These are phyloP conservation scores for Toxostoma redivivum DNA, from an alignment of 2,113 vertebrate genomes.

Conservation along the genomic window DNA sequence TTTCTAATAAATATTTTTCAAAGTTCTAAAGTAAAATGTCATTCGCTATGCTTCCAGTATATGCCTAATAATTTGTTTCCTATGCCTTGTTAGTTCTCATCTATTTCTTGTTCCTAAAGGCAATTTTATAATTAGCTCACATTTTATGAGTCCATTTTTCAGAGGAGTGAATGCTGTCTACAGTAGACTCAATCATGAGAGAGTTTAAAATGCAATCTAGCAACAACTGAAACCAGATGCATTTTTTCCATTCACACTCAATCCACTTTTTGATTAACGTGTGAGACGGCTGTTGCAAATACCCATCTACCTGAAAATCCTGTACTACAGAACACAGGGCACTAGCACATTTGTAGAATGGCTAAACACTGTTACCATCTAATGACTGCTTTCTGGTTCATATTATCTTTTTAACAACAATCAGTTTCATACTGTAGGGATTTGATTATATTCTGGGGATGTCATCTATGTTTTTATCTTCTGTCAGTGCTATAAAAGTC, in stretches of 20 bases:
- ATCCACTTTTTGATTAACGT: background rate
- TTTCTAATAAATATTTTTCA: background rate
- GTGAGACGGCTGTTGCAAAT: background rate
- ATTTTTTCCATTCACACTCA: background rate
- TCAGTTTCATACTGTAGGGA: background rate
- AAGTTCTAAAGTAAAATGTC: background rate
- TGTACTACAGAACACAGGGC: background rate
- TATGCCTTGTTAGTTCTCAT: background rate
- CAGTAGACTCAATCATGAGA: background rate
- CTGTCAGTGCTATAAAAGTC: background rate
- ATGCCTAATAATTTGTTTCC: background rate
- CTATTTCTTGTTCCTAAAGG: background rate
- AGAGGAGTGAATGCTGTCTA: background rate
- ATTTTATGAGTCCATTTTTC: background rate
- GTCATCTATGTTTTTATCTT: background rate
- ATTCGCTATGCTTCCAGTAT: background rate
- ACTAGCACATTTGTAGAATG: background rate
- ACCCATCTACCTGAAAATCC: background rate
- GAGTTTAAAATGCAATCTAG: background rate
- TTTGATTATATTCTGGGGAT: background rate
- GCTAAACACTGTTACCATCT: background rate
- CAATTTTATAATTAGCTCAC: background rate
- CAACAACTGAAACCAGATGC: background rate
- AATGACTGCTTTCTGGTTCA: background rate
- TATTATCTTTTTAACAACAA: background rate